Evolutionary conservation across 92 coral and sea anemone genomes (phyloP), one percentile per base, ranked within the genome.

Genomic region (Umimayanthus chanpuru): DNA sequence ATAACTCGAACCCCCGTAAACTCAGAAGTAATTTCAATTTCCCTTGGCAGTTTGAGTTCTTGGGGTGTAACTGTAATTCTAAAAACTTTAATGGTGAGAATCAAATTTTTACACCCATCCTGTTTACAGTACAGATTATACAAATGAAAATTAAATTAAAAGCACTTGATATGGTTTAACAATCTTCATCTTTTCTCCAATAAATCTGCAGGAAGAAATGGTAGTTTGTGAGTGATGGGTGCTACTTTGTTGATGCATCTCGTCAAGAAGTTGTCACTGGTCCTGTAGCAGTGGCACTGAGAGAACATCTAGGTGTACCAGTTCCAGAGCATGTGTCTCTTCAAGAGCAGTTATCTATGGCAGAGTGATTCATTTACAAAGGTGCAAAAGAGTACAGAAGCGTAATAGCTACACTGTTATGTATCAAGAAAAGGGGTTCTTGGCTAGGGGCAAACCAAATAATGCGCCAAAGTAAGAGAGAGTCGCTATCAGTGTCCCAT

Each of bases 151-250:
- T 40, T 40, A 40, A 40, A 40, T 40, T 40, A 40, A 40, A 40
- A 2, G 43, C 5, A 40, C 5, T 40, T 40, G 43, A 2, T 4
- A 40, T 2, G 43, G 43, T 4, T 40, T 40, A 40, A 40, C 43
- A 40, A 40, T 40, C 43, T 40, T 40, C 5, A 5, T 40, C 43
- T 47, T 47, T 78, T 78, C 28, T 28, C 28, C 67, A 47, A 44
- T 78, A 23, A 47, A 49, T 71, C 39, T 80, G 43, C 81, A 88
- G 87, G 86, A 71, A 39, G 87, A 88, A 68, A 40, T 88, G 87
- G 91, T 87, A 88, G 58, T 88, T 70, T 67, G 87, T 88, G 30
- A 73, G 91, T 26, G 50, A 43, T 29, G 80, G 91, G 41, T 88
- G 91, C 66, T 88, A 88, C 73, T 26, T 80, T 74, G 78, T 88